Evolutionary conservation across 1,140 invertebrate species (phyloP).

Genomic region (Radopholus similis): DNA sequence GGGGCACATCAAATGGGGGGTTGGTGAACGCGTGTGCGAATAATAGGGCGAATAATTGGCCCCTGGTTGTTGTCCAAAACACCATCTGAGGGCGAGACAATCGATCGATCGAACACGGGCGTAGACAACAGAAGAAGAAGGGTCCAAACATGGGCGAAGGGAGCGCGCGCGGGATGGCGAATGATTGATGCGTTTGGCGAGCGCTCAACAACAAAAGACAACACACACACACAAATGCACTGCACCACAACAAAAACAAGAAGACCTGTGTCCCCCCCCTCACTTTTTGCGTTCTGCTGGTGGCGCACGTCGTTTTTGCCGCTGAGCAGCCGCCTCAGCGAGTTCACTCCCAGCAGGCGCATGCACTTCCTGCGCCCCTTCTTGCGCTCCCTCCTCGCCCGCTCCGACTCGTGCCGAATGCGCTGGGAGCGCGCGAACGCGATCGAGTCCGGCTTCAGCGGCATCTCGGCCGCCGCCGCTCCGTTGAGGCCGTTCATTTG

Average conservation of each 20-base stretch:
- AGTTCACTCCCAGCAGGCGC: constrained; percentile 4
- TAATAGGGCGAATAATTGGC: too few species aligned
- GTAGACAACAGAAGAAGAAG: too few species aligned
- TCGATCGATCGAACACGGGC: background rate
- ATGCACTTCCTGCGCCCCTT: constrained; percentile 8
- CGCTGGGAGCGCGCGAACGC: constrained; percentile 9
- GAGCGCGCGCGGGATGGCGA: too few species aligned
- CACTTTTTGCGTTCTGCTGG: constrained; percentile 5
- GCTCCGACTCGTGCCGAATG: background rate
- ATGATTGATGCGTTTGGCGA: too few species aligned
- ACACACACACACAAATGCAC: too few species aligned
- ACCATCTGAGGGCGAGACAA: background rate
- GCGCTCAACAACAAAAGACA: too few species aligned
- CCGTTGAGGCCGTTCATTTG: background rate
- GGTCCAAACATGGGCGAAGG: background rate
- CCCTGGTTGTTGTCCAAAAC: too few species aligned
- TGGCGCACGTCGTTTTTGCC: background rate
- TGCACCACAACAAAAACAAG: too few species aligned
- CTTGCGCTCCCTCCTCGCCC: background rate
- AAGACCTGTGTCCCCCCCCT: too few species aligned
- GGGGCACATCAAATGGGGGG: too few species aligned
- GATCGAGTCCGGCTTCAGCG: constrained; percentile 16
- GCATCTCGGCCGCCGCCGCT: background rate
- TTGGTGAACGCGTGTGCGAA: too few species aligned
- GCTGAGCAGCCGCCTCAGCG: background rate